Evolutionary conservation across 2,113 vertebrate species (phyloP), one percentile per base, ranked within the genome.

Genomic region (Marmota flaviventris): DNA sequence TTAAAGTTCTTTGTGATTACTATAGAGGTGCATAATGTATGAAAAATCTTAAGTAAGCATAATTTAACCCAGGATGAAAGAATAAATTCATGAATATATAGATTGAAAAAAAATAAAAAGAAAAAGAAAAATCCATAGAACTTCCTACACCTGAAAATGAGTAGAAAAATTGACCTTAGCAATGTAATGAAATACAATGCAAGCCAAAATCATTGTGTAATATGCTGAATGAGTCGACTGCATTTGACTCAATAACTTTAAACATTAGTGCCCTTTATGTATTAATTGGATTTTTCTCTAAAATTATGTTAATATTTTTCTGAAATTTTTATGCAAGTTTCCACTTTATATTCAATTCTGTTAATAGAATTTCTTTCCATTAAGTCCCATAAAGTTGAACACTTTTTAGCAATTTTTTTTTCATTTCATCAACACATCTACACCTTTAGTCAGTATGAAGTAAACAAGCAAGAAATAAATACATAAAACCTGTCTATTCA

Each of bases 391-490:
- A 1, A 76, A 77, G 25, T n/a, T 69, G 27, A 90, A 73, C 14
- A 48, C 4, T 14, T 48, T 87, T 85, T 25, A 85, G 20, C 2
- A 2, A 72, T 58, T 32, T 76, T 85, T 85, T 63, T 48, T 70
- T 79, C 73, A 10, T 78, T 63, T 88, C n/a, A 94, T 90, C 13
- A 93, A 76, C 13, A 84, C 32, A 88, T 77, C 42, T 39, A 72
- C 76, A 92, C 51, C 79, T 96, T 95, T 48, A 84, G 12, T 79
- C 32, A 75, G 37, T 91, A 11, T 75, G 70, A 97, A 97, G 76
- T 65, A 91, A 95, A 89, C 75, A 92, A 79, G 27, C 37, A 92
- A 95, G 76, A 92, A 56, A 14, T 22, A 56, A 69, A 69, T 69
- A 75, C 2, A 5, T 14, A 45, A 92, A 95, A 69, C 70, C 37